phyloP scores from a whole-genome alignment of 2,797 vertebrate species.

The Acestrorhynchus altus region DNA sequence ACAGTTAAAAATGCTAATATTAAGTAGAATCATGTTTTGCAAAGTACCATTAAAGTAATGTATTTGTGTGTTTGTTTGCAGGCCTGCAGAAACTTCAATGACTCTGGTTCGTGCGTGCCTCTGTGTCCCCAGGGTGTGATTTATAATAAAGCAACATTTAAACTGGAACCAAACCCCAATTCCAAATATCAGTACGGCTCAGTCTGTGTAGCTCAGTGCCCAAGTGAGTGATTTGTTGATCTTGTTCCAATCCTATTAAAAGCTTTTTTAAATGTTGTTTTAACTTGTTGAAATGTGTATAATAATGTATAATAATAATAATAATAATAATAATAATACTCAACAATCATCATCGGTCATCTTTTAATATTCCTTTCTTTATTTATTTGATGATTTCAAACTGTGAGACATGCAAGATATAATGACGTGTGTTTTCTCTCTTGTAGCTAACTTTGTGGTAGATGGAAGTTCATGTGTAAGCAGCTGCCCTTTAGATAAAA shows the following conservation, averaged over 20 bases:
- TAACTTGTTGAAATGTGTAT: background rate
- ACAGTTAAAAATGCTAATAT: background rate
- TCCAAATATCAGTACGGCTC: constrained; percentile 95
- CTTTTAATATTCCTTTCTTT: background rate
- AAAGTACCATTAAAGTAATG: background rate
- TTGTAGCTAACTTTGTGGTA: constrained; percentile 88
- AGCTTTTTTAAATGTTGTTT: background rate
- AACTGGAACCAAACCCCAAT: constrained; percentile 91
- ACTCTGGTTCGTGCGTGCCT: constrained; percentile 89
- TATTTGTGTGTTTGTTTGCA: constrained; percentile 60
- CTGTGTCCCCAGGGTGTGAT: constrained; percentile 89
- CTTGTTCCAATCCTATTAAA: background rate
- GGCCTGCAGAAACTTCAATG: constrained; percentile 94
- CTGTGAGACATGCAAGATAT: background rate
- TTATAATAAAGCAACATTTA: constrained; percentile 92
- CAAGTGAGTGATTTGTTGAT: constrained; percentile 80
- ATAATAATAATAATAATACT: too few relatives aligned
- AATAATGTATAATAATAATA: too few relatives aligned
- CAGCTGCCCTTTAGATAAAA: constrained; percentile 89
- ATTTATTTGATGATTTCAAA: background rate
- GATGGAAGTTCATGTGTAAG: constrained; percentile 94
- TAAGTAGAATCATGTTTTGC: background rate
- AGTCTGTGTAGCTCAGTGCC: constrained; percentile 91
- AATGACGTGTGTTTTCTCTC: constrained; percentile 13
- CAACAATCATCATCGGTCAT: too few relatives aligned